Conservation (phyloP, 2,113 vertebrate genomes). For the Calyptommatus sinebrachiatus region DNA sequence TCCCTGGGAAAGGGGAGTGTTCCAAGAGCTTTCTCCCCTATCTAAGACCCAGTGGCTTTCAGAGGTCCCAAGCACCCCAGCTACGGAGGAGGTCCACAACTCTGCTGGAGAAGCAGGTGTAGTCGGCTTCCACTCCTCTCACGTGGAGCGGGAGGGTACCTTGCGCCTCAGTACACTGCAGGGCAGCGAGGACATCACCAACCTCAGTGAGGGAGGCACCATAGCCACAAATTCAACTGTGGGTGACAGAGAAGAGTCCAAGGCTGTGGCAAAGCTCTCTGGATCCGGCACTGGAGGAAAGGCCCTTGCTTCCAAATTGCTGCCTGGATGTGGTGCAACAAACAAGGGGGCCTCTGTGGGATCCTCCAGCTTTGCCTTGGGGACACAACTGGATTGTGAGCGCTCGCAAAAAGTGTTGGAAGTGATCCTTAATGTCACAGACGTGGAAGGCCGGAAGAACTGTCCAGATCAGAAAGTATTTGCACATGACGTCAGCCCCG, state of each 20-base stretch:
- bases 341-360: not conserved
- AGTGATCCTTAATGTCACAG: slow-evolving; percentile 8
- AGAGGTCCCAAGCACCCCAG: fast-evolving
- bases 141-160: not conserved
- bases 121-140: not conserved
- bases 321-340: not conserved
- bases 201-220: slow-evolving; percentile 17
- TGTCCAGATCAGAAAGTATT: slow-evolving; percentile 43
- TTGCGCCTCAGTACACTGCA: not conserved
- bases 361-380: not conserved
- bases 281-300: slow-evolving; percentile 1
- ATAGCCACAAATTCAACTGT: slow-evolving; percentile 12
- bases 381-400: slow-evolving; percentile 19
- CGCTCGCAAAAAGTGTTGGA: slow-evolving; percentile 39
- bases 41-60: slow-evolving; percentile 23
- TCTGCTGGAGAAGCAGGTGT: not conserved
- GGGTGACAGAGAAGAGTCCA: not conserved
- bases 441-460: slow-evolving; percentile 33
- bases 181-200: not conserved
- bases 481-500: slow-evolving; percentile 26
- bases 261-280: not conserved
- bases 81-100: not conserved
- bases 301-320: not conserved
- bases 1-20: not conserved
- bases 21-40: not conserved